phyloP scores from a whole-genome alignment of 2,888 invertebrate species.

The Idaea straminata region DNA sequence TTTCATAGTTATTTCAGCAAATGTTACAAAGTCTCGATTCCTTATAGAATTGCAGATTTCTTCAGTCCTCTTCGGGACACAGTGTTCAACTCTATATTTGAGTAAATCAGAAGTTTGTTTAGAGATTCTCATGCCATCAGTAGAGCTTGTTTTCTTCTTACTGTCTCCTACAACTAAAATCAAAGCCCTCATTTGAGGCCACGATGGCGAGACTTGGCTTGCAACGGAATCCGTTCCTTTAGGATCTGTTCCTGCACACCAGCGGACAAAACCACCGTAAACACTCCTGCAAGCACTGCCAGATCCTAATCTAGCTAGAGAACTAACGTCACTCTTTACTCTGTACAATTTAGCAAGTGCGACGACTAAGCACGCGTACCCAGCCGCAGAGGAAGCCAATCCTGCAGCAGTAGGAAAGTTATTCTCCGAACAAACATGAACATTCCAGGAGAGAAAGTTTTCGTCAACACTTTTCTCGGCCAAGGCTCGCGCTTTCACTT shows the following conservation, averaged over 20 bases:
- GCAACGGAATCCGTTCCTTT: slow-evolving; percentile 89
- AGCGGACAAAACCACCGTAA: slow-evolving; percentile 96
- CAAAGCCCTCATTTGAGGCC: slow-evolving; percentile 94
- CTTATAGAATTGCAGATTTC: slow-evolving; percentile 80
- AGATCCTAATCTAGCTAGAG: slow-evolving; percentile 91
- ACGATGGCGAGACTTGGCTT: slow-evolving; percentile 86
- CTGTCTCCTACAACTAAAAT: slow-evolving; percentile 93
- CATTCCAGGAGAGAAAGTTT: slow-evolving; percentile 82
- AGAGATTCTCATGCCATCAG: slow-evolving; percentile 92
- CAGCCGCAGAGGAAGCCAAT: slow-evolving; percentile 98
- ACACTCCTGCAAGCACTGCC: slow-evolving; percentile 98
- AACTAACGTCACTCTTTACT: slow-evolving; percentile 86
- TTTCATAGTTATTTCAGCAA: slow-evolving; percentile 97
- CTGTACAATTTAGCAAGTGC: slow-evolving; percentile 88
- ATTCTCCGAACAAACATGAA: slow-evolving; percentile 93
- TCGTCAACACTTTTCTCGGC: slow-evolving; percentile 56
- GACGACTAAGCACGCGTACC: slow-evolving; percentile 95
- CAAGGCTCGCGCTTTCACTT: slow-evolving; percentile 64
- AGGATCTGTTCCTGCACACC: slow-evolving; percentile 86
- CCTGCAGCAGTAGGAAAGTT: slow-evolving; percentile 99
- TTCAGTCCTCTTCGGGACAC: slow-evolving; percentile 86
- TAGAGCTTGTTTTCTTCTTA: slow-evolving; percentile 92
- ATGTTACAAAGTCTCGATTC: slow-evolving; percentile 86
- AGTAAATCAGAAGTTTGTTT: slow-evolving; percentile 91
- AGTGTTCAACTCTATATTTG: slow-evolving; percentile 84